Evolutionary conservation across 2,113 vertebrate genomes (phyloP), one percentile per base, ranked within the genome.

Genomic region (Clinocottus analis): DNA sequence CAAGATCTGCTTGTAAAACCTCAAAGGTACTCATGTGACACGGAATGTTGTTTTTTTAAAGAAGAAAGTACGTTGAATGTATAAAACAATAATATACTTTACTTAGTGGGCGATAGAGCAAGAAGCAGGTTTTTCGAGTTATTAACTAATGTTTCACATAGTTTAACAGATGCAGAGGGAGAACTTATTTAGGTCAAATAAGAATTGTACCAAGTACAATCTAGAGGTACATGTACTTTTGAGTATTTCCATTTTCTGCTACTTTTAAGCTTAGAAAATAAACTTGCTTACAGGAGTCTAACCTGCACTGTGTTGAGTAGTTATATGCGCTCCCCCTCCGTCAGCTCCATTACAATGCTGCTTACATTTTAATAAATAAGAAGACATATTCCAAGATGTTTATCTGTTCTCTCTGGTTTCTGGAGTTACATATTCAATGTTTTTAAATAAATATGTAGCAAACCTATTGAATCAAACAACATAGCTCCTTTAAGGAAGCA

Each of bases 1-100:
- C 66, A 82, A 29, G 77, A 72, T 51, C 21, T 37, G 49, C 13
- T 19, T 71, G 2, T 81, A 53, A 70, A 65, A 17, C 13, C n/a
- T 72, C 25, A 41, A 76, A 33, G 33, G 33, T 33, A 33, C 33
- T 33, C 33, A 33, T 33, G 33, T 5, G 33, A 33, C 7, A n/a
- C n/a, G n/a, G n/a, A n/a, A n/a, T n/a, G n/a, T n/a, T n/a, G n/a
- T n/a, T n/a, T n/a, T n/a, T n/a, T n/a, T n/a, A n/a, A n/a, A n/a
- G n/a, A n/a, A n/a, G n/a, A n/a, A n/a, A n/a, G n/a, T n/a, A n/a
- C n/a, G n/a, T n/a, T n/a, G n/a, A n/a, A n/a, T n/a, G n/a, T n/a
- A n/a, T n/a, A n/a, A n/a, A n/a, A n/a, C n/a, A n/a, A n/a, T n/a
- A n/a, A n/a, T n/a, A n/a, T 47, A 47, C 31, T 5, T n/a, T 10